Evolutionary conservation across 2,888 invertebrate genomes (phyloP), one percentile per base, ranked within the genome.

Genomic region (Venusia cambrica): DNA sequence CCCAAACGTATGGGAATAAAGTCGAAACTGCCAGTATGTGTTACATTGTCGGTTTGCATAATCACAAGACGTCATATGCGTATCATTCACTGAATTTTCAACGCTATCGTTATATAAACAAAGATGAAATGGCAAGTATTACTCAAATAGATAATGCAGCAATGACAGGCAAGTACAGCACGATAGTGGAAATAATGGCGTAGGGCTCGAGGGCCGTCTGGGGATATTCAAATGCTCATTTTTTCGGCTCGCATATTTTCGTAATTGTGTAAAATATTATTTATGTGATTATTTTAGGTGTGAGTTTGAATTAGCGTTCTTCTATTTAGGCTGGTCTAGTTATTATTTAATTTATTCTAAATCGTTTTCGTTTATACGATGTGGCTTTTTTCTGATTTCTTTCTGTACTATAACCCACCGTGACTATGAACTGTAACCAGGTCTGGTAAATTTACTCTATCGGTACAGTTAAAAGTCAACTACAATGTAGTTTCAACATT

Each of bases 181-280:
- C 55, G 39, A 54, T 60, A 60, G 56, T 54, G 48, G 52, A 47
- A 45, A 48, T 53, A 62, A 62, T 54, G 51, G 57, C 38, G 51
- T 47, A 49, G 48, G 59, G 47, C 57, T 57, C 54, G 48, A 57
- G 57, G 46, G 47, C 49, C 46, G 50, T 54, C 53, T 47, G 31
- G 51, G 57, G 54, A 39, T 43, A 38, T 46, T 50, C 48, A 43
- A 47, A 48, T 54, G 54, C 51, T 54, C 46, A 42, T 51, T 54
- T 45, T 40, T 45, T 30, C 14, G 14, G 17, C 26, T n/a, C 51
- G 52, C 46, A 42, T 51, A 54, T 45, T 40, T 45, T 30, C 14
- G 14, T 15, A 22, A 20, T 21, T 27, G 9, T 10, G 12, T 7
- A 4, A 32, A 35, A 26, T 22, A 14, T 35, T 39, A 31, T 30